phyloP scores from a whole-genome alignment of 2,113 vertebrate species.

The Rhombomys opimus region DNA sequence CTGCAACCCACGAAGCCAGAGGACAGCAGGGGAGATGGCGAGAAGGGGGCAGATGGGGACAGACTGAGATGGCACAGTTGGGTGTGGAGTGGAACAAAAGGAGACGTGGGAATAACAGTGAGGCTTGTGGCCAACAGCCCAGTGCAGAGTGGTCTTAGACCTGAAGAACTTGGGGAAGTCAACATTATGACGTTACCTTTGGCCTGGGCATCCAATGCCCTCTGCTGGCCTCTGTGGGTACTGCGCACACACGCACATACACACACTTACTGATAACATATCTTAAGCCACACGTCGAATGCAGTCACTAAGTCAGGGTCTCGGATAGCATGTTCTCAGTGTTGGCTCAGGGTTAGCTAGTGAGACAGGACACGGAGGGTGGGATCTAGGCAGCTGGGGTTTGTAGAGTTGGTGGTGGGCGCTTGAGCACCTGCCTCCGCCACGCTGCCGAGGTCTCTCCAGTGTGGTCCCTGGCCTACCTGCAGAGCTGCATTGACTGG shows the following conservation, averaged over 20 bases:
- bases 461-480: fast-evolving
- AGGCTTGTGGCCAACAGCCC: fast-evolving
- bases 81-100: no score
- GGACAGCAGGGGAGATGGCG: fast-evolving
- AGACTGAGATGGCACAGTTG: background rate
- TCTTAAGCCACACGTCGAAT: background rate
- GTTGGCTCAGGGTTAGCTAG: background rate
- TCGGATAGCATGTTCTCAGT: background rate
- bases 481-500: conserved; percentile 95
- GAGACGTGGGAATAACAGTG: fast-evolving
- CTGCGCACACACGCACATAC: background rate
- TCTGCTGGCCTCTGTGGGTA: background rate
- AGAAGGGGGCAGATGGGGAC: background rate
- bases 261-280: background rate
- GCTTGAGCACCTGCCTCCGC: background rate
- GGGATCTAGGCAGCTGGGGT: no score
- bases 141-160: fast-evolving
- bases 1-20: background rate
- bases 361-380: background rate
- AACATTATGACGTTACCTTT: background rate
- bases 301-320: background rate
- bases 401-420: background rate
- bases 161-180: background rate
- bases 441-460: background rate
- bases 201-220: background rate